These are phyloP conservation scores for Malacoraja senta DNA, from an alignment of 2,797 vertebrate species.

Conservation along the genomic window DNA sequence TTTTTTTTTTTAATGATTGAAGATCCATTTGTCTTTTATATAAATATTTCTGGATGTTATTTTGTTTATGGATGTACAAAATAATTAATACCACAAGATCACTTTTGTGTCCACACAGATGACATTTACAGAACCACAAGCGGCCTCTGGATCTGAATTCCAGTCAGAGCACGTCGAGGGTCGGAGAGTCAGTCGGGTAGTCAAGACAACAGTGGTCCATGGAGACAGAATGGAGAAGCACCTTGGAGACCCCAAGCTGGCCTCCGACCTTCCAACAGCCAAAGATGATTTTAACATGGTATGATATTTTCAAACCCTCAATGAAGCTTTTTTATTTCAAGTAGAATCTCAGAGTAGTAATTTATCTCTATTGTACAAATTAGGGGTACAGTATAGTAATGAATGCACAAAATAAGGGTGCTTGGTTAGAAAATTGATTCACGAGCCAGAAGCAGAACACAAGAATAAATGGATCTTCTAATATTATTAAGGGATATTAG, in stretches of 20 bases:
- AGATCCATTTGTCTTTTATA: background rate
- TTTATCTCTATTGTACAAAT: no score
- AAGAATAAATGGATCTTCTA: no score
- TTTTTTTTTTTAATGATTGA: background rate
- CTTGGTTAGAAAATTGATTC: no score
- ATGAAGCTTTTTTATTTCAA: background rate
- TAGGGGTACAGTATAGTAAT: no score
- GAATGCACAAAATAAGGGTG: no score
- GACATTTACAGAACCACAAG: slow-evolving; percentile 68
- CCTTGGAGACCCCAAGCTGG: slow-evolving; percentile 73
- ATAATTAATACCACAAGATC: background rate
- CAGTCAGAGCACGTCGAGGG: slow-evolving; percentile 80
- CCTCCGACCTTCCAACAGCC: slow-evolving; percentile 81
- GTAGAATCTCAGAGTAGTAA: no score
- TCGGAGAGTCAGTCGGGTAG: slow-evolving; percentile 89
- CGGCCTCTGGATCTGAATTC: slow-evolving; percentile 65
- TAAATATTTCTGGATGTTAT: background rate
- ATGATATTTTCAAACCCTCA: background rate
- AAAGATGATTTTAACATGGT: slow-evolving; percentile 80
- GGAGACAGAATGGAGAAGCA: slow-evolving; percentile 84
- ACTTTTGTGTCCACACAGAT: slow-evolving; percentile 55
- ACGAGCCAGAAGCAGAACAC: no score
- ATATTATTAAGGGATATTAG: no score
- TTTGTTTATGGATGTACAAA: background rate
- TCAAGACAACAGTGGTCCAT: slow-evolving; percentile 81